Evolutionary conservation across 2,888 invertebrate species (phyloP), one percentile per base, ranked within the genome.

Genomic region (Trachelus iudaicus): DNA sequence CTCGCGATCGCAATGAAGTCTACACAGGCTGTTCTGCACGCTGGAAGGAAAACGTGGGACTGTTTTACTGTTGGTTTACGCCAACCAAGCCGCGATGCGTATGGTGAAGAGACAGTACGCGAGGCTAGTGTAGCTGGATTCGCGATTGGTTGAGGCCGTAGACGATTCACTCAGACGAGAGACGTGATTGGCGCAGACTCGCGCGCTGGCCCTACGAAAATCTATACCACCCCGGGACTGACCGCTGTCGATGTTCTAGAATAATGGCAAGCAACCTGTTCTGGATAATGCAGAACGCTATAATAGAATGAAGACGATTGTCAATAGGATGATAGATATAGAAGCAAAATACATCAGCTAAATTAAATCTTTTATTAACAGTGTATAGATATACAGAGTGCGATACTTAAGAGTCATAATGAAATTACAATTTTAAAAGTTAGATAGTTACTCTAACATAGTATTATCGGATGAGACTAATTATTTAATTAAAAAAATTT

Each of bases 141-240:
- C 23, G 56, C 31, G 71, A 71, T 31, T 34, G 71, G 71, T 23
- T 31, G 31, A 34, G 31, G 9, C 34, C 40, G 73, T 34, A 71
- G 33, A 69, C 75, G 35, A 69, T 40, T 37, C 69, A 33, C 15
- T 69, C 68, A 71, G 35, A 35, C 35, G 40, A 12, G 69, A 79
- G 77, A 78, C 77, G 76, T 83, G 81, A 84, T 82, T 86, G 87
- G 87, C 89, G 90, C 88, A 87, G 86, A 79, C 85, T 85, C 86
- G 79, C 82, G 77, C 77, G 80, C 83, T 75, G 84, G 80, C 75
- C 76, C 81, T 79, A 81, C 80, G 86, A 89, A 89, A 90, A 90
- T 90, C 89, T 86, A 89, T 90, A 90, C 75, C 75, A 69, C 31
- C 71, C 33, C 34, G 13, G 71, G 31, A 71, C 71, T 34, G 71